Base-by-base conservation (phyloP, 2,888 invertebrate genomes). In the Hyposoter didymator region DNA sequence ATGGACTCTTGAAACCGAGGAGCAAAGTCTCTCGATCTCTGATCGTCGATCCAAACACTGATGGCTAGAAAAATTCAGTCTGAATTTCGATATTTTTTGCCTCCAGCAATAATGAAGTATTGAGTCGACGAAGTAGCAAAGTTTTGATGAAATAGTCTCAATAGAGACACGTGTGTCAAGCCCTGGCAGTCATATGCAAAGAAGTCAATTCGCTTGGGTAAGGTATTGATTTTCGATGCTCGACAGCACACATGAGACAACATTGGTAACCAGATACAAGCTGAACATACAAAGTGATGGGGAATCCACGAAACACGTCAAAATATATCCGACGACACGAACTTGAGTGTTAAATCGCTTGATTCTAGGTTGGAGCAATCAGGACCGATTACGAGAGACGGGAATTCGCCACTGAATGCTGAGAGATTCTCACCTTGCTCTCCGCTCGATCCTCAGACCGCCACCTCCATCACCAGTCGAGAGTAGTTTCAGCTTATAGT, bases 211-310 rank as follows among this genome's bases (percentile, higher is more conserved):
- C 73, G 74, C 78, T 73, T 12, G 22, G 22, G 43, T 72, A 32
- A 74, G 78, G 75, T 85, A 85, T 85, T 85, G 78, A 78, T 82
- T 85, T 79, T 79, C 47, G 17, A 85, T 82, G 70, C 55, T 73
- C 75, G 74, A 59, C 39, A 39, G 45, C 78, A 14, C 70, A 72
- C 59, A 64, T 28, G 72, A 66, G 28, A 66, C 62, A 55, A 80
- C 76, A 66, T 66, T 52, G 39, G 10, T 49, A 72, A 59, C 59
- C 59, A 49, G 55, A 12, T 80, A 74, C n/a, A 17, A 84, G 45
- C 64, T 78, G 35, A 64, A 35, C 62, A 64, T 45, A 55, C 45
- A n/a, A 32, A 32, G 59, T 52, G 67, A 66, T 67, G 32, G 28
- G 39, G 47, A 66, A 80, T 80, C 69, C 69, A 43, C 17, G 28